These are phyloP conservation scores for Nipponacmea schrenckii DNA, from an alignment of 2,888 invertebrate genomes.

Conservation along the genomic window DNA sequence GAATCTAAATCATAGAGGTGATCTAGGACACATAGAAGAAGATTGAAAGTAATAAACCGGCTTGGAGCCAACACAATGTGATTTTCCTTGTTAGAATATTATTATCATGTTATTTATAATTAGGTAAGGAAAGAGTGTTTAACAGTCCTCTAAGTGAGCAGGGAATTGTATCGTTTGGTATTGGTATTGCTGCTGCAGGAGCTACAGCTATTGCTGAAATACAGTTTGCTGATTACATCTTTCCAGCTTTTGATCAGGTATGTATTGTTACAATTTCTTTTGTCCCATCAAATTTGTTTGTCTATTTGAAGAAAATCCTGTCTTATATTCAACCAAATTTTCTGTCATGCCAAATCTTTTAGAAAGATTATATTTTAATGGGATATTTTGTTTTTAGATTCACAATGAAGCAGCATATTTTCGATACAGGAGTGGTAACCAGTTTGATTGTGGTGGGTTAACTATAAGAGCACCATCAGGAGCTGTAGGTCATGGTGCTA, in stretches of 20 bases:
- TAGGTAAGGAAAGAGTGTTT: slow-evolving; percentile 85
- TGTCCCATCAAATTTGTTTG: no score
- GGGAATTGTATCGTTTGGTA: slow-evolving; percentile 93
- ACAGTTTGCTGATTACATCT: slow-evolving; percentile 99
- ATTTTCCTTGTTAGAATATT: no score
- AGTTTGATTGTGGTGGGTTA: slow-evolving; percentile 88
- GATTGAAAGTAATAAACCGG: no score
- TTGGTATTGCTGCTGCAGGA: slow-evolving; percentile 90
- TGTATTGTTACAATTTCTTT: neutral
- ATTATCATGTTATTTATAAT: no score
- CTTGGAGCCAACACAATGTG: no score
- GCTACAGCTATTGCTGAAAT: slow-evolving; percentile 97
- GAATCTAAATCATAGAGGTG: no score
- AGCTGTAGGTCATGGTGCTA: slow-evolving; percentile 97
- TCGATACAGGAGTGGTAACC: slow-evolving; percentile 90
- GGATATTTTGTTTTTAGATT: slow-evolving; percentile 60
- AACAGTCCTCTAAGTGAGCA: slow-evolving; percentile 78
- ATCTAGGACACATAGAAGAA: no score
- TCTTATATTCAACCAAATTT: no score
- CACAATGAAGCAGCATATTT: slow-evolving; percentile 89
- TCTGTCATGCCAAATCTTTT: no score
- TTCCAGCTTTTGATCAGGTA: slow-evolving; percentile 98
- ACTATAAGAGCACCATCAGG: slow-evolving; percentile 93
- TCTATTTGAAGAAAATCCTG: no score
- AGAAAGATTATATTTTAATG: neutral